These are phyloP conservation scores for Microcebus griseorufus DNA, from an alignment of 2,113 vertebrate species.

Conservation along the genomic window DNA sequence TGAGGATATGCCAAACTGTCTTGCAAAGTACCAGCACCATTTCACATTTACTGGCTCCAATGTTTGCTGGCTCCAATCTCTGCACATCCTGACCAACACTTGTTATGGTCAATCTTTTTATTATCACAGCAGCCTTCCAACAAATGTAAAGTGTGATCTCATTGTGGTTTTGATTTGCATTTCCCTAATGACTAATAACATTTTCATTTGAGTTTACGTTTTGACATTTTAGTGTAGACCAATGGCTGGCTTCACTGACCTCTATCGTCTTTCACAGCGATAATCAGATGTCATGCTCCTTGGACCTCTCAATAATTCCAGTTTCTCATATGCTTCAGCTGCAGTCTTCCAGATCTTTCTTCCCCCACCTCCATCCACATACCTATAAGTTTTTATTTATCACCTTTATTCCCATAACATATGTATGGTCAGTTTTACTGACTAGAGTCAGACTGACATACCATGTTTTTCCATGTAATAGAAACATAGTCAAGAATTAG, in stretches of 20 bases:
- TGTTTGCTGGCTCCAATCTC: not conserved
- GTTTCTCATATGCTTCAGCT: not conserved
- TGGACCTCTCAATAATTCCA: not conserved
- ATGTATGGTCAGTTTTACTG: not conserved
- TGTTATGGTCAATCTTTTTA: not conserved
- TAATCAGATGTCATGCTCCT: not conserved
- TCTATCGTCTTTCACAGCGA: not conserved
- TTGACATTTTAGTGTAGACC: not conserved
- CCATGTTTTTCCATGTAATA: not conserved
- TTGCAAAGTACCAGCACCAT: not conserved
- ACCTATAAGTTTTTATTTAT: not conserved
- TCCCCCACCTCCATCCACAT: not conserved
- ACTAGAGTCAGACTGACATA: not conserved
- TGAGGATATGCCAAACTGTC: not conserved
- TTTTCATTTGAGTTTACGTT: not conserved
- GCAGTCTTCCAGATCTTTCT: not conserved
- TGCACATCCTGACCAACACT: not conserved
- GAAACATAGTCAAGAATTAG: not conserved
- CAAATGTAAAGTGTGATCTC: not conserved
- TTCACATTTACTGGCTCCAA: not conserved
- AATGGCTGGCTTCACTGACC: not conserved
- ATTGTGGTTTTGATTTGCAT: not conserved
- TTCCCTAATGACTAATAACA: not conserved
- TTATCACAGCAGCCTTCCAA: not conserved
- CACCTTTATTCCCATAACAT: not conserved